Conservation (phyloP, 2,888 invertebrate genomes). For the Trichogramma evanescens region DNA sequence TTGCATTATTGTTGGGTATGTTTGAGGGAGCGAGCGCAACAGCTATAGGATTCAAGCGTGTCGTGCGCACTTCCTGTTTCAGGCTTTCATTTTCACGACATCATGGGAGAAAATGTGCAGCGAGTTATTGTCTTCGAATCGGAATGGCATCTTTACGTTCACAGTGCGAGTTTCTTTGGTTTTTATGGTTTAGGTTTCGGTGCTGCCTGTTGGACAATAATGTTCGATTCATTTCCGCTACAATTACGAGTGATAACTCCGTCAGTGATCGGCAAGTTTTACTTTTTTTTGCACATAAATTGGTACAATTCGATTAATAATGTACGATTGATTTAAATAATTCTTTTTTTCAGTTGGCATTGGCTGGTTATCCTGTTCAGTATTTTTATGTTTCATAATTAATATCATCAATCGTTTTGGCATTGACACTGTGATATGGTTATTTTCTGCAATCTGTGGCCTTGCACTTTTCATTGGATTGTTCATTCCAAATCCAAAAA, state of each 20-base stretch:
- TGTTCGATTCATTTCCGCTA: slow-evolving; percentile 37
- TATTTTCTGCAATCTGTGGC: slow-evolving; percentile 32
- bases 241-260: slow-evolving; percentile 30
- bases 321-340: not conserved
- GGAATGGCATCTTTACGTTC: slow-evolving; percentile 36
- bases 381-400: slow-evolving; percentile 29
- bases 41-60: too few relatives aligned
- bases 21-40: too few relatives aligned
- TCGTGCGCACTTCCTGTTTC: too few relatives aligned
- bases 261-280: slow-evolving; percentile 19
- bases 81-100: too few relatives aligned
- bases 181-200: slow-evolving; percentile 38
- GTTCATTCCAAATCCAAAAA: too few relatives aligned
- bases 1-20: too few relatives aligned
- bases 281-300: not conserved
- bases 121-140: slow-evolving; percentile 16
- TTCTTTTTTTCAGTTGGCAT: slow-evolving; percentile 16
- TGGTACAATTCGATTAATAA: not conserved
- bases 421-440: slow-evolving; percentile 29
- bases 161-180: slow-evolving; percentile 29
- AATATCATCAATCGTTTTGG: slow-evolving; percentile 29
- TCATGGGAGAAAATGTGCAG: too few relatives aligned
- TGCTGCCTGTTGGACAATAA: slow-evolving; percentile 38
- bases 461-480: slow-evolving; percentile 1
- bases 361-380: slow-evolving; percentile 34